phyloP scores from a whole-genome alignment of 37 sponge, comb jelly and placozoan species.

The Chondrosia reniformis region DNA sequence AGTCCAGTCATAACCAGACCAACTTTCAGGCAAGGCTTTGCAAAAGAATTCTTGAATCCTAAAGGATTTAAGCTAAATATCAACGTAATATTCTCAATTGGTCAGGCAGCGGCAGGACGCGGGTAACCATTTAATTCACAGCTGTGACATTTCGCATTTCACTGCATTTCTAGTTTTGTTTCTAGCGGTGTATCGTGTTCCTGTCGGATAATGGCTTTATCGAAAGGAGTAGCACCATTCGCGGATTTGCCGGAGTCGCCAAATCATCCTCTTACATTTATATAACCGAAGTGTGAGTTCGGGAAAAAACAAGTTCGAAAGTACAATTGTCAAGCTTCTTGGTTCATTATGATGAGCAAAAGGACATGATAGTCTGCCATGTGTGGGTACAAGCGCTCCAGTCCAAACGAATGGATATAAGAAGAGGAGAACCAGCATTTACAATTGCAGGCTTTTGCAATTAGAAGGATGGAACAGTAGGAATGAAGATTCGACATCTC shows the following conservation, averaged over 20 bases:
- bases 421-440: slow-evolving; percentile 26
- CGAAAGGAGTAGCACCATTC: not conserved
- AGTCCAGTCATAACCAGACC: too few species aligned
- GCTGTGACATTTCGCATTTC: not conserved
- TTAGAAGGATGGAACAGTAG: slow-evolving; percentile 32
- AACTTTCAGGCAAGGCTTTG: too few species aligned
- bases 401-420: not conserved
- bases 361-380: slow-evolving; percentile 28
- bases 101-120: too few species aligned
- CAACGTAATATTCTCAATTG: too few species aligned
- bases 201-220: not conserved
- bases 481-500: not conserved
- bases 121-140: too few species aligned
- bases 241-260: not conserved
- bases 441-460: slow-evolving; percentile 6
- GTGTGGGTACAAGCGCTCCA: slow-evolving; percentile 4
- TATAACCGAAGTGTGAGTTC: not conserved
- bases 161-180: too few species aligned
- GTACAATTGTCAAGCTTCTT: slow-evolving; percentile 10
- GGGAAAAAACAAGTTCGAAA: not conserved
- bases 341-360: not conserved
- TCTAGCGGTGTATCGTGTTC: too few species aligned
- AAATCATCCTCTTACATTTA: not conserved
- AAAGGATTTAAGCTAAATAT: too few species aligned
- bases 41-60: too few species aligned